Evolutionary conservation across 2,797 vertebrate species (phyloP).

Genomic region (Sebastes kiyomatsui): DNA sequence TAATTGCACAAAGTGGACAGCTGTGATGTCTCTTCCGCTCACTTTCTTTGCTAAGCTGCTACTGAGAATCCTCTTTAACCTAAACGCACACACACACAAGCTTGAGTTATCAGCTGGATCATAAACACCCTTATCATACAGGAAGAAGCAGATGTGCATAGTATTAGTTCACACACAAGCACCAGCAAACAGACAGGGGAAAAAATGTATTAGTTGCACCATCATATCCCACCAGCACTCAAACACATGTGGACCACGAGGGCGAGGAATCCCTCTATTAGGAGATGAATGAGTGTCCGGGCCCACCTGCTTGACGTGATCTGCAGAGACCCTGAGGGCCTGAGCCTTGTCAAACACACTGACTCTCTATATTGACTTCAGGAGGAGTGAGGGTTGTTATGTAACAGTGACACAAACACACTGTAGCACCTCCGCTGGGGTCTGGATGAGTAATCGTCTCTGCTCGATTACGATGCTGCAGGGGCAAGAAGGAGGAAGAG

Average conservation of each 20-base stretch:
- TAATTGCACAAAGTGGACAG: slow-evolving; percentile 1
- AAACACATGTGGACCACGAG: slow-evolving; percentile 1
- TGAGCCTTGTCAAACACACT: slow-evolving; percentile 31
- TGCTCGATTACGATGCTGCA: slow-evolving; percentile 3
- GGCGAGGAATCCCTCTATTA: background rate
- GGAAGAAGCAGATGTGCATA: background rate
- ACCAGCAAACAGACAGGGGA: background rate
- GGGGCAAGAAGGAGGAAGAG: background rate
- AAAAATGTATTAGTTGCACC: background rate
- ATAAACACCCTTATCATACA: background rate
- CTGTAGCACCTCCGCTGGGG: slow-evolving; percentile 33
- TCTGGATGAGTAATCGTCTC: slow-evolving; percentile 52
- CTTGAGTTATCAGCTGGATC: background rate
- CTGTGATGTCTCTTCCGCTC: background rate
- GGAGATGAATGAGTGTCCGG: slow-evolving; percentile 27
- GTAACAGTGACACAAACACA: slow-evolving; percentile 50
- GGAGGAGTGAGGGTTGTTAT: slow-evolving; percentile 23
- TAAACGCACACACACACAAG: background rate
- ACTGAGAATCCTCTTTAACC: slow-evolving; percentile 1
- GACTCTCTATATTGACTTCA: slow-evolving; percentile 22
- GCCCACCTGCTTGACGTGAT: slow-evolving; percentile 37
- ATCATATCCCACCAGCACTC: background rate
- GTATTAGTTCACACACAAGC: background rate
- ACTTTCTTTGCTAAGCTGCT: background rate
- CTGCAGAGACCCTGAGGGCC: slow-evolving; percentile 25